Conservation (phyloP, 2,888 invertebrate genomes). For the Chydorus sphaericus region DNA sequence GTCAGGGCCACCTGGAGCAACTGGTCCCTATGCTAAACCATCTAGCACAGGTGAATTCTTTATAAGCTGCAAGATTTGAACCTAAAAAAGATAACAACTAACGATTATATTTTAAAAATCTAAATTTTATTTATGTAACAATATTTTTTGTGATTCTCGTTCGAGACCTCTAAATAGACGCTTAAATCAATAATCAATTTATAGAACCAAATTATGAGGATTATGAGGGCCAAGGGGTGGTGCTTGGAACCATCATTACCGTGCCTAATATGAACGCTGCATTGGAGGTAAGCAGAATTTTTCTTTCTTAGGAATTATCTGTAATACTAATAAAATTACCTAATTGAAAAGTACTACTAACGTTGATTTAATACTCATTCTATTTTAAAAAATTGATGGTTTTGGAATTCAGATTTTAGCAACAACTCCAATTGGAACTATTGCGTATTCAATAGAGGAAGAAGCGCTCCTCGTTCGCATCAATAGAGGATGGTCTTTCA, state of each 20-base stretch:
- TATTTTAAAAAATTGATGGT: too few relatives aligned
- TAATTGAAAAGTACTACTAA: too few relatives aligned
- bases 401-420: conserved; percentile 32
- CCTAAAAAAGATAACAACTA: too few relatives aligned
- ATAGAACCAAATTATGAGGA: background rate
- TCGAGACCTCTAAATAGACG: background rate
- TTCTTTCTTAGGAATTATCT: too few relatives aligned
- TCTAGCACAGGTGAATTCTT: conserved; percentile 15
- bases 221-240: conserved; percentile 36
- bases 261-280: conserved; percentile 71
- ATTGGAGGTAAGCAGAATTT: conserved; percentile 49
- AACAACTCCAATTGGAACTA: conserved; percentile 68
- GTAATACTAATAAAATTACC: too few relatives aligned
- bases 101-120: too few relatives aligned
- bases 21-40: conserved; percentile 23
- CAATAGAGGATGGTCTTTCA: conserved; percentile 86
- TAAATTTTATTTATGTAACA: too few relatives aligned
- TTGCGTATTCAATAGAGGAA: conserved; percentile 82
- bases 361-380: too few relatives aligned
- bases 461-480: conserved; percentile 80
- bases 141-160: background rate
- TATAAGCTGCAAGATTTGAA: too few relatives aligned
- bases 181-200: background rate
- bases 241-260: conserved; percentile 71
- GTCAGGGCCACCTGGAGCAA: conserved; percentile 27